Base-by-base conservation (phyloP, 1,140 invertebrate genomes). In the Drosophila azteca region DNA sequence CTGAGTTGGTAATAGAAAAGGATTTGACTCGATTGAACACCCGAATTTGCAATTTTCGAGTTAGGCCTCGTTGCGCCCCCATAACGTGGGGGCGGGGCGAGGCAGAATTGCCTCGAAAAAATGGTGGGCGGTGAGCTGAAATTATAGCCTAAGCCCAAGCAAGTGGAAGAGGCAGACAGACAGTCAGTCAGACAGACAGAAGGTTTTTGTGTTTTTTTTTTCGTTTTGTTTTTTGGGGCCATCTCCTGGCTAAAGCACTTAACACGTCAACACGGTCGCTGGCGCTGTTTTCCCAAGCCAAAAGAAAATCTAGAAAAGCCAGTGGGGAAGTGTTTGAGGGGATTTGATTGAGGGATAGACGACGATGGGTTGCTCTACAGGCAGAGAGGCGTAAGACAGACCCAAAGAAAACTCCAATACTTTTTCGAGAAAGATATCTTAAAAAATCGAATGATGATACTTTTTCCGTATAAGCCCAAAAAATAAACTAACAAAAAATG, bases 21-120 rank as follows among this genome's bases (percentile, higher is more conserved):
- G 76, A 83, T 83, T 83, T 77, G 68, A 84, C 59, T 68, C 68
- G 60, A 81, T 84, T 87, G 81, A 82, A 82, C 81, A 85, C 82
- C 83, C 82, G 82, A 87, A 87, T 87, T 87, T 87, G 83, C 75
- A 88, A 88, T 87, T 87, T 87, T 87, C 83, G 66, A 88, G 83
- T 87, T 87, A 87, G 63, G 74, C 83, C 78, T 81, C 61, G 73
- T 77, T 78, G 72, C 65, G 79, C 60, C 74, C 69, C 63, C 50
- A 46, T 59, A 77, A 74, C 72, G 60, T 51, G 63, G 26, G 31
- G 31, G 31, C 31, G 31, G 31, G 11, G 11, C 35, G 71, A 64
- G 66, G 71, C 59, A 68, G 66, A 60, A 29, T 53, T 66, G 49
- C 7, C 6, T 1, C 7, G 17, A 35, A 53, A 29, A 62, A 84